Base-by-base conservation (phyloP, 2,797 vertebrate species). In the Stomatorhinus walkeri region DNA sequence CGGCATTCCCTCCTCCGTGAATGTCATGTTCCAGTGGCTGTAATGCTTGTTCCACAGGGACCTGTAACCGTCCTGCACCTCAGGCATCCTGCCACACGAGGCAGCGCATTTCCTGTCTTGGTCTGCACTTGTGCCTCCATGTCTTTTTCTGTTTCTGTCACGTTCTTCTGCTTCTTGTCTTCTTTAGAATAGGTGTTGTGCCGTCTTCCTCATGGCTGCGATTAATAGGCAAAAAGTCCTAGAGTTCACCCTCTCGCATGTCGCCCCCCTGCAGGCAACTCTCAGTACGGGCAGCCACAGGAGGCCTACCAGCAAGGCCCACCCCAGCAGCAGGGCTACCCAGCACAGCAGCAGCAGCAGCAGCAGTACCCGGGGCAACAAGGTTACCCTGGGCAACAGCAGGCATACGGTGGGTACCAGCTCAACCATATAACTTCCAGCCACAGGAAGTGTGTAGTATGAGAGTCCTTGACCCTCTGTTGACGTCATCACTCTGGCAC, bases 291-390 rank as follows among this genome's bases (percentile, higher is more conserved):
- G 91, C 98, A 99, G 91, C 98, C 99, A 92, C 98, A 98, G 93
- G 98, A 99, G 92, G 95, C 98, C 0, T 99, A 99, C 94, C 98
- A 96, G 93, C 96, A 99, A 95, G 98, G 97, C 90, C 98, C 98
- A 2, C 97, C 98, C 14, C 98, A 98, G 88, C 98, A 98, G 86
- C 98, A 98, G 94, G 97, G 96, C 68, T 99, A 99, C 81, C 97
- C 97, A 2, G 96, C 97, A 14, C 98, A 98, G 19, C 98, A 89
- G 1, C 81, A 96, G 92, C 96, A 99, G 92, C 98, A 99, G 94
- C 86, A 96, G 92, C 96, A 96, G 94, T 96, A 96, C 92, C 95
- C 97, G 1, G 97, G 97, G 89, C 98, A 99, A 68, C 98, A 99
- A 92, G 97, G 96, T 89, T 99, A 99, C 90, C 98, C 98, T 2